Evolutionary conservation across 2,888 invertebrate species (phyloP).

Genomic region (Tanytarsus gracilentus): DNA sequence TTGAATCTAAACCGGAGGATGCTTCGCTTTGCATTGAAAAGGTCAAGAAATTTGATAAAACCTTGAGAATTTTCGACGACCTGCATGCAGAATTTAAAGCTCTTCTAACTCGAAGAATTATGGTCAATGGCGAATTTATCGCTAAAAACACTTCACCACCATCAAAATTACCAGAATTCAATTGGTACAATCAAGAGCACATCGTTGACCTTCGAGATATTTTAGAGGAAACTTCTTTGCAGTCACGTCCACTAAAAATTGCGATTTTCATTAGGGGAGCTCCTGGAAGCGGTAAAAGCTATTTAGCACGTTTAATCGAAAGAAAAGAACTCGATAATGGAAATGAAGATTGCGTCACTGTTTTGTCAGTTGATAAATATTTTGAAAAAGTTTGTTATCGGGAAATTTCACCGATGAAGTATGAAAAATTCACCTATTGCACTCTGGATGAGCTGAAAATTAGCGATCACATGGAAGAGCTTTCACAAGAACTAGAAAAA

Average conservation of each 20-base stretch:
- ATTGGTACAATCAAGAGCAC: slow-evolving; percentile 15
- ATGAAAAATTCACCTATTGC: background rate
- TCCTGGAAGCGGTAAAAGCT: slow-evolving; percentile 94
- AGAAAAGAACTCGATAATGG: slow-evolving; percentile 73
- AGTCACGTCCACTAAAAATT: slow-evolving; percentile 46
- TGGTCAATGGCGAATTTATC: background rate
- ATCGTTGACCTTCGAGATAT: background rate
- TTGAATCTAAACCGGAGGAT: no score
- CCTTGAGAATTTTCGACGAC: no score
- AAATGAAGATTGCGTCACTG: slow-evolving; percentile 72
- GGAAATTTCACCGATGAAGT: background rate
- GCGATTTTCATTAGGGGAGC: slow-evolving; percentile 85
- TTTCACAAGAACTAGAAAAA: background rate
- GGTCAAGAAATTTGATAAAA: no score
- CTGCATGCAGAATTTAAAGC: background rate
- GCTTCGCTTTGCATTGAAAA: no score
- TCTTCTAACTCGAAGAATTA: background rate
- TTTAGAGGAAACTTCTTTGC: background rate
- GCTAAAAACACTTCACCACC: background rate
- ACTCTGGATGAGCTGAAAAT: background rate
- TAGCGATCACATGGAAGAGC: background rate
- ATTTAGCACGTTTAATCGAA: slow-evolving; percentile 79
- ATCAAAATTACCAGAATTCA: slow-evolving; percentile 20
- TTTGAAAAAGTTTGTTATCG: slow-evolving; percentile 54
- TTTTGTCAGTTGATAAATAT: slow-evolving; percentile 91